Conservation (phyloP, 2,888 invertebrate genomes). For the Phanerotoma sp. region DNA sequence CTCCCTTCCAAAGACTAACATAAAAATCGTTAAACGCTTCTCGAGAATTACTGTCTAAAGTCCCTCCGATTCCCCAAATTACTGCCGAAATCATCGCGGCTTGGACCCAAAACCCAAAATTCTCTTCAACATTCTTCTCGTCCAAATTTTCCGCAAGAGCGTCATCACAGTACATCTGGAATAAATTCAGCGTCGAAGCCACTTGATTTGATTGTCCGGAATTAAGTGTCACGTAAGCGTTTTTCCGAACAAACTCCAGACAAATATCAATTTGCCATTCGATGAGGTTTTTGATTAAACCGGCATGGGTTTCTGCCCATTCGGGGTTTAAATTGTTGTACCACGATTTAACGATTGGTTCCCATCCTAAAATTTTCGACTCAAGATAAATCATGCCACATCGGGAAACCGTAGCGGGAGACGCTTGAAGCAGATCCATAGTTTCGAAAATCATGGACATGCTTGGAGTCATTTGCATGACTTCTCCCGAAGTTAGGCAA, state of each 20-base stretch:
- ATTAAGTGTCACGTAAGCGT: conserved; percentile 66
- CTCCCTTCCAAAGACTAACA: conserved; percentile 60
- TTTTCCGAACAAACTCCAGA: conserved; percentile 70
- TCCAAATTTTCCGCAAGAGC: conserved; percentile 63
- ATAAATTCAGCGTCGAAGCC: conserved; percentile 70
- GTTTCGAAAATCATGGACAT: conserved; percentile 91
- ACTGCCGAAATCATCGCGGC: conserved; percentile 74
- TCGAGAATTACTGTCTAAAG: conserved; percentile 73
- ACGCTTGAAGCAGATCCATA: conserved; percentile 81
- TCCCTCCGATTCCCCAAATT: conserved; percentile 85
- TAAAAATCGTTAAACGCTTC: conserved; percentile 68
- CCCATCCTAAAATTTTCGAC: conserved; percentile 79
- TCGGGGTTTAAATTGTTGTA: conserved; percentile 64
- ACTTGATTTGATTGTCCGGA: conserved; percentile 75
- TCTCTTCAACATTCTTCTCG: conserved; percentile 68
- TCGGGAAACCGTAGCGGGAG: conserved; percentile 84
- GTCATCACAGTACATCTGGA: conserved; percentile 77
- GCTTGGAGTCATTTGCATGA: conserved; percentile 75
- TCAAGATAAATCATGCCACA: conserved; percentile 94
- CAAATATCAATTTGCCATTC: conserved; percentile 80
- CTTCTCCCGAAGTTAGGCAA: conserved; percentile 84
- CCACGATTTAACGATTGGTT: conserved; percentile 82
- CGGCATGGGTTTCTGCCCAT: conserved; percentile 67
- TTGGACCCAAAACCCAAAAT: conserved; percentile 72
- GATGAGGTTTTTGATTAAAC: conserved; percentile 65